Evolutionary conservation across 2,113 vertebrate genomes (phyloP).

Genomic region (Megaleporinus macrocephalus): DNA sequence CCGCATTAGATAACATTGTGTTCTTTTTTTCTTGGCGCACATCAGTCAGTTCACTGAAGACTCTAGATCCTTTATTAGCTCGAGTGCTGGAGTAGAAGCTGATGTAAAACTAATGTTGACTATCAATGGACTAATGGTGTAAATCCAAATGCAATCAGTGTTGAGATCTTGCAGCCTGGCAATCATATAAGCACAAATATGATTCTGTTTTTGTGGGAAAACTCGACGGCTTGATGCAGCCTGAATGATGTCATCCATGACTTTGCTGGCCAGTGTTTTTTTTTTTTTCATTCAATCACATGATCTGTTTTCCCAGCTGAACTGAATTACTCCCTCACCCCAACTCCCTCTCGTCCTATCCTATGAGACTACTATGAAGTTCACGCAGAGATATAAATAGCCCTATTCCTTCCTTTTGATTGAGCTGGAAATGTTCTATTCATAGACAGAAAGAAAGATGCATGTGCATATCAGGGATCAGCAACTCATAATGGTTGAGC

Average conservation of each 20-base stretch:
- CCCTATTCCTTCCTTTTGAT: conserved; percentile 19
- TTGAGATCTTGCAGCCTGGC: background rate
- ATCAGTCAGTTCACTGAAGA: background rate
- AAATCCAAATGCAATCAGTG: background rate
- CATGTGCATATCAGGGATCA: background rate
- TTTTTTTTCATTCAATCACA: conserved; percentile 28
- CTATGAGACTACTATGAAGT: conserved; percentile 41
- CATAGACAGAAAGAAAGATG: conserved; percentile 28
- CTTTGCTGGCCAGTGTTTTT: conserved; percentile 5
- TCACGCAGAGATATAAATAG: conserved; percentile 39
- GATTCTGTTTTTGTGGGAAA: conserved; percentile 18
- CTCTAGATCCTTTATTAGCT: background rate
- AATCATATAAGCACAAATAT: background rate
- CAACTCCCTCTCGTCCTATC: conserved; percentile 34
- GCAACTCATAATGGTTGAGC: conserved; percentile 3
- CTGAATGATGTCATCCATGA: conserved; percentile 15
- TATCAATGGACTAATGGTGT: no score
- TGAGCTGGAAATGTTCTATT: conserved; percentile 31
- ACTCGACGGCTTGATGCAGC: background rate
- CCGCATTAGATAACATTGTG: background rate
- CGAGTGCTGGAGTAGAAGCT: no score
- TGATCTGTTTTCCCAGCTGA: conserved; percentile 35
- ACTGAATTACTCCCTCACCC: conserved; percentile 26
- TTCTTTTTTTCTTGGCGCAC: background rate
- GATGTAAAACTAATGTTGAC: no score